phyloP scores from a whole-genome alignment of 2,797 vertebrate species.

The Okamejei kenojei region DNA sequence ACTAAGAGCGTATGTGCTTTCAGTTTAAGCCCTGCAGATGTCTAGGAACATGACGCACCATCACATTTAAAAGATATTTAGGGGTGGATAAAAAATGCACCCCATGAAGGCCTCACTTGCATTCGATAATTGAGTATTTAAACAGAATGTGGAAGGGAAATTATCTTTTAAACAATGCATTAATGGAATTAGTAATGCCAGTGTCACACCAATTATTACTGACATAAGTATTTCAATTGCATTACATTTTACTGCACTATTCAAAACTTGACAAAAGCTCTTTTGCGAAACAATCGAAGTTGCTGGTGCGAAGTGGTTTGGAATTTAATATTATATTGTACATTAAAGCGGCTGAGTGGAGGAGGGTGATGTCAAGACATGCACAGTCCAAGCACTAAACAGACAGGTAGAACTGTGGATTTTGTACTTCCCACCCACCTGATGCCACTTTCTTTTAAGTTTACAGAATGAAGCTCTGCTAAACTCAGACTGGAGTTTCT shows the following conservation, averaged over 20 bases:
- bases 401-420: not conserved
- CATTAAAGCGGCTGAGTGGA: not conserved
- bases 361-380: not conserved
- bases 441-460: not conserved
- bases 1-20: too few species aligned
- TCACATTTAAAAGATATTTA: too few species aligned
- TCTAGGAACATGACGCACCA: too few species aligned
- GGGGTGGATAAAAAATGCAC: too few species aligned
- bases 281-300: not conserved
- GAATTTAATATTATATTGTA: not conserved
- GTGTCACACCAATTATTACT: not conserved
- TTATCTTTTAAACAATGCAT: not conserved
- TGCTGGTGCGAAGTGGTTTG: not conserved
- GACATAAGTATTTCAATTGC: not conserved
- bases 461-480: not conserved
- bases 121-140: too few species aligned
- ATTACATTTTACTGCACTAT: not conserved
- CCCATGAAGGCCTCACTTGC: too few species aligned
- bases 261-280: not conserved
- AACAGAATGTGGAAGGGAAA: not conserved
- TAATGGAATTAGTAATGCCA: not conserved
- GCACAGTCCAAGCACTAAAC: not conserved
- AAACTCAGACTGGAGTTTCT: not conserved
- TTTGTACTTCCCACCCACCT: constrained; percentile 9
- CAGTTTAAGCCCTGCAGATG: too few species aligned